These are phyloP conservation scores for Leptodactylus fallax DNA, from an alignment of 2,797 vertebrate genomes.

Conservation along the genomic window DNA sequence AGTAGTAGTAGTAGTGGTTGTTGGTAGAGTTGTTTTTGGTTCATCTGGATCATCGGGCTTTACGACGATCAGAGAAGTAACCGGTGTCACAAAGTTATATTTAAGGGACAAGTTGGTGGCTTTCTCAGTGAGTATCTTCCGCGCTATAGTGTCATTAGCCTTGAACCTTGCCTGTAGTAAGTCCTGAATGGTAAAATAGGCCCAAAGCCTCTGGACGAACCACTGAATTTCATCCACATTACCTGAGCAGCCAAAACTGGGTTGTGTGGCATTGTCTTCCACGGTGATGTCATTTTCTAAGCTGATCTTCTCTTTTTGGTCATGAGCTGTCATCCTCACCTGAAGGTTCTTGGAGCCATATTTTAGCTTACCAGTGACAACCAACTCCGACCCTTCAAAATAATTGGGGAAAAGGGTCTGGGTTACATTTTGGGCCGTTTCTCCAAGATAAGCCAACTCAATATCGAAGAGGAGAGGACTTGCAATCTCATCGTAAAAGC, in stretches of 20 bases:
- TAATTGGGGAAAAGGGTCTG: constrained; percentile 83
- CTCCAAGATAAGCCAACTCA: constrained; percentile 81
- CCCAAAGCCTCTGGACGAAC: constrained; percentile 85
- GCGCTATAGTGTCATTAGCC: constrained; percentile 72
- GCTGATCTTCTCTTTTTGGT: constrained; percentile 74
- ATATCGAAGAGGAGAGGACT: constrained; percentile 84
- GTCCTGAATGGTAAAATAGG: constrained; percentile 86
- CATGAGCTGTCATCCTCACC: constrained; percentile 76
- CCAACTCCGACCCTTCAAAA: constrained; percentile 85
- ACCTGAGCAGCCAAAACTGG: constrained; percentile 68
- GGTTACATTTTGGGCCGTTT: constrained; percentile 79
- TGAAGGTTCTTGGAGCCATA: constrained; percentile 75
- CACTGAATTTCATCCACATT: constrained; percentile 70
- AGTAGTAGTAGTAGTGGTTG: constrained; percentile 19
- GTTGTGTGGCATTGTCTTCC: constrained; percentile 67
- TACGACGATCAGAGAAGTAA: constrained; percentile 86
- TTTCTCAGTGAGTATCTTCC: constrained; percentile 79
- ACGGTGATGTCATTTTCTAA: constrained; percentile 72
- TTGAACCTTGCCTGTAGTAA: constrained; percentile 80
- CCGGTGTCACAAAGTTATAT: constrained; percentile 86
- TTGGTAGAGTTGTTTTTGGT: constrained; percentile 1
- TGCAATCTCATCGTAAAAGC: constrained; percentile 85
- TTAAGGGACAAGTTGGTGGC: constrained; percentile 85
- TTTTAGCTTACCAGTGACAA: constrained; percentile 82
- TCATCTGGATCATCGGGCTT: constrained; percentile 74